Conservation (phyloP, 2,888 invertebrate genomes). For the Schrankia costaestrigalis region DNA sequence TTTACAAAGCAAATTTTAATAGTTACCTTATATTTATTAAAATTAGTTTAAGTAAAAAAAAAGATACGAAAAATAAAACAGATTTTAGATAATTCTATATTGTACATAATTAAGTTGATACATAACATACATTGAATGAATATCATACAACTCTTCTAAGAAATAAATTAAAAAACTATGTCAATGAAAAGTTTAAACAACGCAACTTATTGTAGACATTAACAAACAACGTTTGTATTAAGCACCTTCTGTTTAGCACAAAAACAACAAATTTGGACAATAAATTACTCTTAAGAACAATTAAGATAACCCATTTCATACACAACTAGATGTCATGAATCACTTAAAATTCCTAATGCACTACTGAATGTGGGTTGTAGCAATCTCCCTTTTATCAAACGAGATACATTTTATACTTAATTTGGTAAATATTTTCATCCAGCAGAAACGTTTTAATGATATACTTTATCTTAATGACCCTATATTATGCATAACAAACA, state of each 20-base stretch:
- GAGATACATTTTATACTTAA: conserved; percentile 44
- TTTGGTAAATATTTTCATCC: conserved; percentile 58
- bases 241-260: conserved; percentile 29
- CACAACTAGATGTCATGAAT: conserved; percentile 48
- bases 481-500: conserved; percentile 51
- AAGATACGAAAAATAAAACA: no score
- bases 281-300: conserved; percentile 45
- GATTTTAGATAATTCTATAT: no score
- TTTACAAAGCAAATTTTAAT: no score
- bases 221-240: conserved; percentile 31
- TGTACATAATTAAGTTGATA: no score
- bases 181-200: conserved; percentile 22
- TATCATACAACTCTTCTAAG: conserved; percentile 12
- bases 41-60: no score
- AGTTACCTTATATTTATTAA: no score
- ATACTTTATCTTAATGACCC: conserved; percentile 63
- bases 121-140: no score
- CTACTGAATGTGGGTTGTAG: conserved; percentile 59
- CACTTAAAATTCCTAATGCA: conserved; percentile 60
- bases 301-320: conserved; percentile 62
- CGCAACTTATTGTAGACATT: conserved; percentile 30
- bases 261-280: conserved; percentile 31
- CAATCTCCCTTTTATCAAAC: conserved; percentile 60
- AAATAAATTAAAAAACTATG: conserved; percentile 25
- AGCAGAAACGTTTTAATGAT: conserved; percentile 55